These are phyloP conservation scores for Premnoplex brunnescens DNA, from an alignment of 2,797 vertebrate genomes.

Conservation along the genomic window DNA sequence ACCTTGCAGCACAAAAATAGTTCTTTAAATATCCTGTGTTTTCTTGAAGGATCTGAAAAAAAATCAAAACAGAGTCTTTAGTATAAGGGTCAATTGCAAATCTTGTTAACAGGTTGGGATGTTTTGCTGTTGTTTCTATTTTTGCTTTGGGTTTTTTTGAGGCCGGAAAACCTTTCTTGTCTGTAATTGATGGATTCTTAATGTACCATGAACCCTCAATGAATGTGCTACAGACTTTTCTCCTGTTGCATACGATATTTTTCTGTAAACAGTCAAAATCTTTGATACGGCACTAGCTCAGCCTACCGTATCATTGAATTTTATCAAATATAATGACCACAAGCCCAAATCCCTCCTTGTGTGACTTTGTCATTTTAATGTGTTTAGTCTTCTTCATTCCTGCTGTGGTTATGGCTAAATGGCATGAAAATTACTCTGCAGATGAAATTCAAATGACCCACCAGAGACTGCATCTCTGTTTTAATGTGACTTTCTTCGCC, in stretches of 20 bases:
- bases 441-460: conserved; percentile 69
- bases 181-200: background rate
- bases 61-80: background rate
- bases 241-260: background rate
- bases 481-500: conserved; percentile 55
- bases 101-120: background rate
- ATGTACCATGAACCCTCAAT: background rate
- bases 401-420: conserved; percentile 59
- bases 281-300: background rate
- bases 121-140: background rate
- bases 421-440: conserved; percentile 63
- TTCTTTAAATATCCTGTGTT: background rate
- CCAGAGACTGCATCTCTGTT: conserved; percentile 52
- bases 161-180: background rate
- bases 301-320: background rate
- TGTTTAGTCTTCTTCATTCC: conserved; percentile 56
- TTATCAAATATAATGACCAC: conserved; percentile 10
- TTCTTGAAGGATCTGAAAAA: background rate
- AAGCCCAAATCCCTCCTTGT: background rate
- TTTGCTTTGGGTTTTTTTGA: background rate
- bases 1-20: background rate
- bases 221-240: background rate
- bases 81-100: background rate
- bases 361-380: conserved; percentile 28
- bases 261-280: conserved; percentile 2